A percentile compares a stretch with the other conserved stretches of the same genome.
These are phyloP conservation scores for Cynodonichthys magdalenae DNA, from an alignment of 2,797 vertebrate genomes.

Conservation along the genomic window DNA sequence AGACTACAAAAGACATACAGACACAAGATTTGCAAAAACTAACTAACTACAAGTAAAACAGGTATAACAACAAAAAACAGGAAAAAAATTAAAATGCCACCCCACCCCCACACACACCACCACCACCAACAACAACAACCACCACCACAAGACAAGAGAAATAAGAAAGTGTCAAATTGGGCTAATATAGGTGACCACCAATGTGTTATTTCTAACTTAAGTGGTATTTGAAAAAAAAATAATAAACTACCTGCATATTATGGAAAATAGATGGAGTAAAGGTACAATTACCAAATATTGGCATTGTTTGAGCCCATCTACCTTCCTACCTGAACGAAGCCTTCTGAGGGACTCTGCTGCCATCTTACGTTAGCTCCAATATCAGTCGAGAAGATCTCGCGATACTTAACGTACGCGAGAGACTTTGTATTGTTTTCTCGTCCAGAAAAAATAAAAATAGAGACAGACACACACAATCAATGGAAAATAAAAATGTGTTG, in stretches of 20 bases:
- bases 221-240: no score
- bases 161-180: no score
- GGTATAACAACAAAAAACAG: no score
- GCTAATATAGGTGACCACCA: no score
- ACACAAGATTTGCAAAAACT: no score
- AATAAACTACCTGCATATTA: not conserved
- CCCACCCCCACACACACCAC: no score
- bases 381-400: not conserved
- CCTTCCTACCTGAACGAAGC: not conserved
- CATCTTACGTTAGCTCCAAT: slow-evolving; percentile 38
- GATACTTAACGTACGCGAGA: not conserved
- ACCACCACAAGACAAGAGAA: no score
- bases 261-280: not conserved
- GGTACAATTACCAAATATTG: not conserved
- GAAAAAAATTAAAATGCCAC: no score
- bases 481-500: not conserved
- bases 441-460: not conserved
- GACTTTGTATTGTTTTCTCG: not conserved
- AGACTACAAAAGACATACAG: no score
- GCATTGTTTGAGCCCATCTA: not conserved
- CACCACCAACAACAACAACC: no score
- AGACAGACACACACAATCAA: not conserved
- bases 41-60: not conserved
- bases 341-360: slow-evolving; percentile 40
- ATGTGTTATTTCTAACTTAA: no score